Conservation (phyloP, 2,113 vertebrate genomes). For the Galbula dea region DNA sequence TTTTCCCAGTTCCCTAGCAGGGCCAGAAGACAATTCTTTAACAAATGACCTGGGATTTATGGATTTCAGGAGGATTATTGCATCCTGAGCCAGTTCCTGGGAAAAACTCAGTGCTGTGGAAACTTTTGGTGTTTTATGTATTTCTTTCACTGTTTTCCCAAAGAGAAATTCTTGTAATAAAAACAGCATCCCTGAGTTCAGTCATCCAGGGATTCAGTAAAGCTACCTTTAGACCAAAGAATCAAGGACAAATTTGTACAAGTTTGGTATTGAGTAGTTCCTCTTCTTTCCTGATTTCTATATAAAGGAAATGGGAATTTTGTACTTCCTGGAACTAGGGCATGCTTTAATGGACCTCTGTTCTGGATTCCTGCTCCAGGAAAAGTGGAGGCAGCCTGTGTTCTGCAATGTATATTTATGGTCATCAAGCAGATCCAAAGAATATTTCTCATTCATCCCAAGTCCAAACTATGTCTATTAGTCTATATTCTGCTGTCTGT, state of each 20-base stretch:
- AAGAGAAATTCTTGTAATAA: neutral
- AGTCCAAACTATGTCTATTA: neutral
- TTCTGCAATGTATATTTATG: neutral
- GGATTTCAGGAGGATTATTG: neutral
- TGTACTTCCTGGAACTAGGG: neutral
- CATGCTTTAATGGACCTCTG: neutral
- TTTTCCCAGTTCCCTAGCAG: neutral
- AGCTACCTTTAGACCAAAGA: neutral
- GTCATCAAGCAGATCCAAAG: neutral
- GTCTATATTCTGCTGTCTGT: neutral
- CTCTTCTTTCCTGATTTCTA: neutral
- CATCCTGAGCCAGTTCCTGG: neutral
- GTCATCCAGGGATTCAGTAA: neutral
- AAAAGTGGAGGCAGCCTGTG: neutral
- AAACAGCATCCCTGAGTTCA: neutral
- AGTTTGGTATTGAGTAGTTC: neutral
- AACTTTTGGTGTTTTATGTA: neutral
- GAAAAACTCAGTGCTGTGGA: neutral
- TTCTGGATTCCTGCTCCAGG: neutral
- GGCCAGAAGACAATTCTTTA: neutral
- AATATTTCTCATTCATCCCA: neutral
- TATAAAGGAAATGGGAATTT: neutral
- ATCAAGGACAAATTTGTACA: neutral
- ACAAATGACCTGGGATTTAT: neutral
- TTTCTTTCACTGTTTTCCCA: neutral